Percentiles rank a stretch among this genome's conserved stretches.
phyloP scores from a whole-genome alignment of 2,888 invertebrate genomes.

The Mythimna loreyi region DNA sequence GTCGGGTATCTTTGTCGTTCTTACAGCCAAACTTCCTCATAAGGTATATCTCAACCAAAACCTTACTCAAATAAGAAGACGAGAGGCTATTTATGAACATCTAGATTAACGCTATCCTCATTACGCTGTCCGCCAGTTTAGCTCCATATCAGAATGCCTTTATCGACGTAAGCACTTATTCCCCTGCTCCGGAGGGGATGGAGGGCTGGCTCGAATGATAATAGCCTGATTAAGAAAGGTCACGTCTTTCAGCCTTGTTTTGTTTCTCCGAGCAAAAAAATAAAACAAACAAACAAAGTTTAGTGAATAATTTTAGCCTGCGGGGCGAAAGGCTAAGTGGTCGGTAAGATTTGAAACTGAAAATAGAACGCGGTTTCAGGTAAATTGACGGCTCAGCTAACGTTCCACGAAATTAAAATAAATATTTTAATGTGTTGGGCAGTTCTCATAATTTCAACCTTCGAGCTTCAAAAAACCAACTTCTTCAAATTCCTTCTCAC shows the following conservation, averaged over 20 bases:
- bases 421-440: no score
- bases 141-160: conserved; percentile 70
- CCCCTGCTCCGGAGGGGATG: conserved; percentile 56
- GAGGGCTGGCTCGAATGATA: conserved; percentile 81
- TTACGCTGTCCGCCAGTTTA: conserved; percentile 64
- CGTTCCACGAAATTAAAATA: no score
- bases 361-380: background rate
- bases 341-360: background rate
- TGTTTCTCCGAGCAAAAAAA: conserved; percentile 58
- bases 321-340: background rate
- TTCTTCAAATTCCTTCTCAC: no score
- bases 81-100: conserved; percentile 79
- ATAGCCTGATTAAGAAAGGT: conserved; percentile 85
- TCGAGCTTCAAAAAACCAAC: no score
- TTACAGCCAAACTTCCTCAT: background rate
- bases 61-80: conserved; percentile 57
- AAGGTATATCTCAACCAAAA: conserved; percentile 17
- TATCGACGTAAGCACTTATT: conserved; percentile 69
- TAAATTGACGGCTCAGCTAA: no score
- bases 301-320: conserved; percentile 33
- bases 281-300: conserved; percentile 63
- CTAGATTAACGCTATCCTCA: conserved; percentile 76
- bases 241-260: conserved; percentile 75
- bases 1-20: no score
- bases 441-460: no score